These are phyloP conservation scores for Macrostomum cliftonense DNA, from an alignment of 2,888 invertebrate species.

Conservation along the genomic window DNA sequence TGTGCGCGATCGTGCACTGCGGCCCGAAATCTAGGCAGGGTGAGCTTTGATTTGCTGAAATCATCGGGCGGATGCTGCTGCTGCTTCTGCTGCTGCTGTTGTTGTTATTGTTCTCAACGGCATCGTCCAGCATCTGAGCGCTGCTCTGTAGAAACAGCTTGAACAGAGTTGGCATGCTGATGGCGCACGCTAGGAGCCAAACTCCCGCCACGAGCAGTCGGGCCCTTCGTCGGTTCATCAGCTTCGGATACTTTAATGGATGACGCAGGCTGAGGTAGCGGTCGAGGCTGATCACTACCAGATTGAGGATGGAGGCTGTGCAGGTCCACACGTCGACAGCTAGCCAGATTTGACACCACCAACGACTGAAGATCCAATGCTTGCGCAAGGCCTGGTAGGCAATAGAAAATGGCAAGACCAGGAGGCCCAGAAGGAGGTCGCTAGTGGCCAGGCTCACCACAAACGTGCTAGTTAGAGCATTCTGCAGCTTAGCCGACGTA, in stretches of 20 bases:
- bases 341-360: slow-evolving; percentile 89
- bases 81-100: background rate
- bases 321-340: slow-evolving; percentile 61
- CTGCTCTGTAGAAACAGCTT: background rate
- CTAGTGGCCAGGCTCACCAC: slow-evolving; percentile 88
- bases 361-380: slow-evolving; percentile 76
- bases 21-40: background rate
- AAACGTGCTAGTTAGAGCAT: slow-evolving; percentile 75
- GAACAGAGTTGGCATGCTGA: slow-evolving; percentile 73
- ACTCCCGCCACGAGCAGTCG: slow-evolving; percentile 69
- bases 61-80: too few species aligned
- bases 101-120: background rate
- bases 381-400: slow-evolving; percentile 56
- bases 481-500: slow-evolving; percentile 63
- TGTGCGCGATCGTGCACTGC: slow-evolving; percentile 27
- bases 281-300: slow-evolving; percentile 77
- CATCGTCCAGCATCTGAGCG: background rate
- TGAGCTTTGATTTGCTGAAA: too few species aligned
- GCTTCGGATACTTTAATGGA: slow-evolving; percentile 78
- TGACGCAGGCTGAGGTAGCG: slow-evolving; percentile 81
- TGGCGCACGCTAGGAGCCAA: slow-evolving; percentile 84
- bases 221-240: slow-evolving; percentile 60
- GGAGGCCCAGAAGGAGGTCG: slow-evolving; percentile 78
- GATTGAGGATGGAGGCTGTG: slow-evolving; percentile 56
- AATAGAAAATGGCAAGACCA: slow-evolving; percentile 83